phyloP scores from a whole-genome alignment of 2,888 invertebrate species.

The Seira ritae region DNA sequence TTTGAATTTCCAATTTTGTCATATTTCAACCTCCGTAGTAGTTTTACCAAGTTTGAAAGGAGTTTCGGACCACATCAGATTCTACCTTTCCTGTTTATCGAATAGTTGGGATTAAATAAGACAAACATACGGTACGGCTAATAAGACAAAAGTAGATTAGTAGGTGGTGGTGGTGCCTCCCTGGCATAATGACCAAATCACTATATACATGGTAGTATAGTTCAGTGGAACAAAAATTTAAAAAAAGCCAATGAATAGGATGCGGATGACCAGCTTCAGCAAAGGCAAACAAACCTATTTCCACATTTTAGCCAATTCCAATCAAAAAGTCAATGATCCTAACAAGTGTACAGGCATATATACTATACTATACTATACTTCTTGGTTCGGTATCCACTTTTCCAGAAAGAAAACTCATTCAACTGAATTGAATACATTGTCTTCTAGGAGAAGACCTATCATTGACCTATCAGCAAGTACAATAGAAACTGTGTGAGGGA shows the following conservation, averaged over 20 bases:
- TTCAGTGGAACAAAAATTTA: no score
- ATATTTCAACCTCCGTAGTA: no score
- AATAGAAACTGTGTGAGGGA: background rate
- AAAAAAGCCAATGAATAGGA: background rate
- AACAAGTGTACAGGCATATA: no score
- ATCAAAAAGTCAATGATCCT: slow-evolving; percentile 15
- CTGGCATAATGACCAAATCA: no score
- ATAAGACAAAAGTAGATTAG: slow-evolving; percentile 41
- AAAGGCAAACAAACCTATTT: background rate
- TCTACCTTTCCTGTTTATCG: no score
- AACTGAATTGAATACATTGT: background rate
- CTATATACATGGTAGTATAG: no score
- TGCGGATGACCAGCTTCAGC: background rate
- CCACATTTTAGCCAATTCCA: background rate
- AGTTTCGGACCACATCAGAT: no score
- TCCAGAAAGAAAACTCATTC: background rate
- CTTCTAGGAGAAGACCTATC: background rate
- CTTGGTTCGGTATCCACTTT: background rate
- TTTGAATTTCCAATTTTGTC: no score
- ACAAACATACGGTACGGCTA: no score
- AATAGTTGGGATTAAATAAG: no score
- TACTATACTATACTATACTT: background rate
- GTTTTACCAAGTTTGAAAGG: no score
- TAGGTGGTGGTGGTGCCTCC: slow-evolving; percentile 14
- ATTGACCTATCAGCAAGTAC: background rate